Conservation (phyloP, 2,113 vertebrate species). For the Cisticola juncidis region DNA sequence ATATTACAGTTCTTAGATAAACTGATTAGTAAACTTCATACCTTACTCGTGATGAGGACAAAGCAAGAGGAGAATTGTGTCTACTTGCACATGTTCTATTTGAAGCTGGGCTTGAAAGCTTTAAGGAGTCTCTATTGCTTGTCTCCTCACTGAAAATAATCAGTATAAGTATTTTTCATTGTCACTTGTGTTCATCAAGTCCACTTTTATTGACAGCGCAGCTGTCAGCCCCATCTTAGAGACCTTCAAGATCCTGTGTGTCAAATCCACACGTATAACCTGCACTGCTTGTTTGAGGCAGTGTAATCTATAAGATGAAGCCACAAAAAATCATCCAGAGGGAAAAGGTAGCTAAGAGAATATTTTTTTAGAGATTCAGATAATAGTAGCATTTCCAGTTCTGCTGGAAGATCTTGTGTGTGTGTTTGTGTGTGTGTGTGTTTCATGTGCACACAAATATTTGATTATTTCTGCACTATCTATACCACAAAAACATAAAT, state of each 20-base stretch:
- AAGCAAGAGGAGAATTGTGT: neutral
- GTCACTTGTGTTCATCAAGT: neutral
- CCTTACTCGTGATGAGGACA: neutral
- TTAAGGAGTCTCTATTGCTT: neutral
- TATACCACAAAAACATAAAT: neutral
- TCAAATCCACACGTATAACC: neutral
- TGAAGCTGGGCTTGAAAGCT: neutral
- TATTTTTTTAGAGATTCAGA: neutral
- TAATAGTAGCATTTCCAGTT: neutral
- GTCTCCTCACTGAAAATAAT: neutral
- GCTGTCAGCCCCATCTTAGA: neutral
- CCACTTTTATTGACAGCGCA: neutral
- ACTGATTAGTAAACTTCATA: neutral
- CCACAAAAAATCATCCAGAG: neutral
- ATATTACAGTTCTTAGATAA: neutral
- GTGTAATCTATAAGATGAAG: neutral
- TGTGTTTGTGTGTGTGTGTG: neutral
- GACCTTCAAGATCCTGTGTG: neutral
- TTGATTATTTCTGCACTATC: neutral
- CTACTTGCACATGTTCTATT: neutral
- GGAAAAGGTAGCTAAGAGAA: neutral
- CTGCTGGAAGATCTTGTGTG: neutral
- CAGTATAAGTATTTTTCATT: neutral
- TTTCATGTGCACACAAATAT: rapidly evolving
- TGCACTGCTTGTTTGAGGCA: neutral